phyloP scores from a whole-genome alignment of 2,113 vertebrate genomes.

The Daboia siamensis region DNA sequence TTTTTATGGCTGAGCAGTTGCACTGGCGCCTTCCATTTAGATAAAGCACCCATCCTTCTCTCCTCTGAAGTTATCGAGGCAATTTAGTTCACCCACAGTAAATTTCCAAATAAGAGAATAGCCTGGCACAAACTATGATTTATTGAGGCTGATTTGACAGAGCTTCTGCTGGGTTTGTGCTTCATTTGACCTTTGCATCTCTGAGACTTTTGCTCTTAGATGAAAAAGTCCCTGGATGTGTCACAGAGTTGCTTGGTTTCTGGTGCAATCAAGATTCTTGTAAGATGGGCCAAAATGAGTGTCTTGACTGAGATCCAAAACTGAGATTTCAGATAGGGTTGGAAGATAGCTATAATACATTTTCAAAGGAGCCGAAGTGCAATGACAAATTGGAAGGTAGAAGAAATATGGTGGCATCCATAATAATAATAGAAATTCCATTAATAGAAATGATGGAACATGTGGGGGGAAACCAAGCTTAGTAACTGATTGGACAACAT shows the following conservation, averaged over 20 bases:
- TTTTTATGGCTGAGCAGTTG: neutral
- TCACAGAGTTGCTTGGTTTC: neutral
- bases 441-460: neutral
- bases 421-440: neutral
- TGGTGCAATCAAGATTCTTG: slow-evolving; percentile 15
- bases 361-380: neutral
- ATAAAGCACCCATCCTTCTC: neutral
- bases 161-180: neutral
- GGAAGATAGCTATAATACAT: neutral
- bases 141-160: neutral
- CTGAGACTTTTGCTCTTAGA: neutral
- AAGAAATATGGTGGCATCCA: neutral
- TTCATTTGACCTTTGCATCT: neutral
- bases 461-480: neutral
- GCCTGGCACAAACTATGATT: neutral
- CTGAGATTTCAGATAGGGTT: neutral
- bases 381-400: no score
- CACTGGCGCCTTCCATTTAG: neutral
- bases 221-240: neutral
- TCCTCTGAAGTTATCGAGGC: neutral
- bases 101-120: neutral
- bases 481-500: neutral
- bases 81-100: neutral
- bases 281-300: slow-evolving; percentile 2
- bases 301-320: neutral